Percentiles rank a stretch among this genome's conserved stretches.
Evolutionary conservation across 2,113 vertebrate genomes (phyloP).

Genomic region (Pelecanus crispus): DNA sequence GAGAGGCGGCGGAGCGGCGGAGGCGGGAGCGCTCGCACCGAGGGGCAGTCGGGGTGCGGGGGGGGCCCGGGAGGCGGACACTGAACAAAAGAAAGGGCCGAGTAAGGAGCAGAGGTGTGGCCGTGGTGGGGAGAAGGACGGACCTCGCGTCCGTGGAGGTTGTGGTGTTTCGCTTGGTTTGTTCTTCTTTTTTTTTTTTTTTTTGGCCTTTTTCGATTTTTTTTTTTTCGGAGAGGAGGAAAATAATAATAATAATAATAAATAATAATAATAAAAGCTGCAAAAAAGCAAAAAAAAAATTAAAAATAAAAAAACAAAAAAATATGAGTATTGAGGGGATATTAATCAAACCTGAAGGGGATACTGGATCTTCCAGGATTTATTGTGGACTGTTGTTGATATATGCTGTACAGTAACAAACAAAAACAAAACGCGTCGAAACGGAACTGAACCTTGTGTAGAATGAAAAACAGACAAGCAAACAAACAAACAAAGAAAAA

Average conservation of each 20-base stretch:
- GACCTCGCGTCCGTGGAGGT: conserved; percentile 59
- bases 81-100: conserved; percentile 54
- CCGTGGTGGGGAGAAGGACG: conserved; percentile 44
- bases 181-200: not conserved
- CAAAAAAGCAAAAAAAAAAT: conserved; percentile 3
- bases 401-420: conserved; percentile 96
- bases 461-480: conserved; percentile 53
- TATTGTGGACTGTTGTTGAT: conserved; percentile 90
- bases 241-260: not conserved
- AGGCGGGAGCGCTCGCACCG: conserved; percentile 63
- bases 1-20: conserved; percentile 63
- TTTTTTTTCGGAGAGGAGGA: not conserved
- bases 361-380: conserved; percentile 78
- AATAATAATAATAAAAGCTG: conserved; percentile 18
- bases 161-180: not conserved
- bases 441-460: conserved; percentile 90
- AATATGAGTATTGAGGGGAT: conserved; percentile 72
- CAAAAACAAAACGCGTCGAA: conserved; percentile 77
- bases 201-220: not conserved
- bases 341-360: conserved; percentile 73
- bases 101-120: conserved; percentile 62
- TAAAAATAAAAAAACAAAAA: not conserved
- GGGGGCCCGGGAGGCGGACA: conserved; percentile 14
- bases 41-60: conserved; percentile 26
- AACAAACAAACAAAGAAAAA: not conserved